Conservation (phyloP, 2,797 vertebrate genomes). For the Anabacerthia variegaticeps region DNA sequence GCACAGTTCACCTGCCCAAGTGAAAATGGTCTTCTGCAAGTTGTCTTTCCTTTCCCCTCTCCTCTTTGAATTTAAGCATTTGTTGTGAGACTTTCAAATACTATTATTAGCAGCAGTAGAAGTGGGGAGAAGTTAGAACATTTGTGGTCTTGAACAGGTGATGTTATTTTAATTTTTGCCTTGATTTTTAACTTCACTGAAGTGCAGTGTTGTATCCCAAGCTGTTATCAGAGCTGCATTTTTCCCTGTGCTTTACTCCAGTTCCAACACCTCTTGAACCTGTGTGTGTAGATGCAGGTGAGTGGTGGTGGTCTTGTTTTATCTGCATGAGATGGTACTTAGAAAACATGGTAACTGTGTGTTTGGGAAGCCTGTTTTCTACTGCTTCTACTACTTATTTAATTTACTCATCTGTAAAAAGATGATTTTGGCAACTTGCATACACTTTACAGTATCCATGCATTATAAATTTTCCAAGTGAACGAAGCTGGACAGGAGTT, state of each 20-base stretch:
- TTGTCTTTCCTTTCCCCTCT: background rate
- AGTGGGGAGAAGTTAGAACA: background rate
- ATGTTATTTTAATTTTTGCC: background rate
- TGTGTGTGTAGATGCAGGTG: fast-evolving
- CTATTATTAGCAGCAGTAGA: background rate
- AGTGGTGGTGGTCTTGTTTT: background rate
- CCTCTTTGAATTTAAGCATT: background rate
- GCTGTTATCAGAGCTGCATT: background rate
- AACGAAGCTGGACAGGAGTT: background rate
- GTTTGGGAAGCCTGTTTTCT: background rate
- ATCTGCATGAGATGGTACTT: background rate
- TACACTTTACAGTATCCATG: background rate
- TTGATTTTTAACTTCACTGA: background rate
- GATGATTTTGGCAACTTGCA: background rate
- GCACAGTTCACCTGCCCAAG: background rate
- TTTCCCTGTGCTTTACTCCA: background rate
- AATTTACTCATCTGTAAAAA: background rate
- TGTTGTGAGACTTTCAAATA: background rate
- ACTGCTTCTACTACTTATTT: background rate
- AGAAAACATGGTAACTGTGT: fast-evolving
- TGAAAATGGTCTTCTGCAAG: background rate
- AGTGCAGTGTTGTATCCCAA: too few relatives aligned
- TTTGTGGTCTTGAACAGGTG: background rate
- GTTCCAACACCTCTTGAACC: background rate
- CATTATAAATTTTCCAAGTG: background rate